These are phyloP conservation scores for Coecobrya sp. DNA, from an alignment of 2,888 invertebrate species.

Conservation along the genomic window DNA sequence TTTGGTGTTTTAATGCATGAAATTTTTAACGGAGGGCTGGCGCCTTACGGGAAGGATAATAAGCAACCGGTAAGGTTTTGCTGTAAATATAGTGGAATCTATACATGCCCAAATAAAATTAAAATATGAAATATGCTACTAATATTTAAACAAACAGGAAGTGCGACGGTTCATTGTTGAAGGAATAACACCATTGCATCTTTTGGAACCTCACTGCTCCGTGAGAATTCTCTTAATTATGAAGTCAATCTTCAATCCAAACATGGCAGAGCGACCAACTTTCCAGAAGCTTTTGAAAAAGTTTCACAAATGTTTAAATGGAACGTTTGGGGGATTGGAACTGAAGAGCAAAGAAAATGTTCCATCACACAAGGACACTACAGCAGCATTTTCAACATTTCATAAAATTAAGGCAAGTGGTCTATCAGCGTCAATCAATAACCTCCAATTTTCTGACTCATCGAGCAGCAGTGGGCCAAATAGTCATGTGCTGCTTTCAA, in stretches of 20 bases:
- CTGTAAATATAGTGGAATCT: too few species aligned
- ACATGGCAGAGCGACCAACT: slow-evolving; percentile 65
- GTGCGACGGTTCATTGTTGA: slow-evolving; percentile 81
- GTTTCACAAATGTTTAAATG: slow-evolving; percentile 65
- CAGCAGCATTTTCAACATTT: slow-evolving; percentile 44
- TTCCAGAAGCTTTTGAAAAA: slow-evolving; percentile 48
- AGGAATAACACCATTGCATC: slow-evolving; percentile 72
- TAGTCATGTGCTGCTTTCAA: neutral
- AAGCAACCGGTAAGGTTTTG: slow-evolving; percentile 78
- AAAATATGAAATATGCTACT: neutral
- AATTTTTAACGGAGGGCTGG: slow-evolving; percentile 77
- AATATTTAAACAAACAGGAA: slow-evolving; percentile 62
- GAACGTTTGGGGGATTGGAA: slow-evolving; percentile 13
- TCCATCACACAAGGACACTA: neutral
- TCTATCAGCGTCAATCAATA: slow-evolving; percentile 43
- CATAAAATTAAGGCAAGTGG: slow-evolving; percentile 71
- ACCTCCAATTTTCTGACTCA: slow-evolving; percentile 41
- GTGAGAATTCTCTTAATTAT: slow-evolving; percentile 62
- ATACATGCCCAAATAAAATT: too few species aligned
- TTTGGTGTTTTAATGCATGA: slow-evolving; percentile 82
- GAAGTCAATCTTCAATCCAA: slow-evolving; percentile 63
- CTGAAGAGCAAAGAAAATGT: slow-evolving; percentile 10
- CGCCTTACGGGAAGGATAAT: slow-evolving; percentile 81
- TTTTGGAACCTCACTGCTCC: slow-evolving; percentile 73
- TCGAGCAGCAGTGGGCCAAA: neutral